Base-by-base conservation (phyloP, 2,888 invertebrate species). In the Dryocosmus kuriphilus region DNA sequence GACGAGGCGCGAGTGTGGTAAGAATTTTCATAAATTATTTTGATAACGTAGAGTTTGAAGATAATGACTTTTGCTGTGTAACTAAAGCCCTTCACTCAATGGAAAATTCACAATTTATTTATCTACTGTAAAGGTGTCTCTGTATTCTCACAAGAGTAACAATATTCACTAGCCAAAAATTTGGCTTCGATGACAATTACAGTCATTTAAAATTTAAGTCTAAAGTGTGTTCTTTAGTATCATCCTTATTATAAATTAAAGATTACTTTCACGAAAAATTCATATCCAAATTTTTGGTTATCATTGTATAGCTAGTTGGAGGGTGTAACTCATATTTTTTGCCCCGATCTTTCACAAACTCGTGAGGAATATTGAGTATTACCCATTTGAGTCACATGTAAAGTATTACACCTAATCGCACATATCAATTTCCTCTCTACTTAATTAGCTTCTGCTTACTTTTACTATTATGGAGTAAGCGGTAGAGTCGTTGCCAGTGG, bases 1-100 rank as follows among this genome's bases (percentile, higher is more conserved):
- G 97, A 60, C 94, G 97, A 80, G 97, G 97, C 77, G 95, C 97
- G 77, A 96, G 97, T 86, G 96, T 97, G 94, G 97, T 97, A 93
- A 95, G 96, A 92, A 77, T 71, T 82, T 79, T 62, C 57, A 63
- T 60, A 74, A 27, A 35, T 57, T 38, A 32, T 60, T 30, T 11
- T 71, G 9, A 30, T 19, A 30, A 38, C 24, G 77, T 77, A 77
- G 46, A 75, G n/a, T 32, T 41, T 11, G 30, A 51, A 32, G 30
- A 30, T 71, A 46, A 71, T 51, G 22, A 71, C 22, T 32, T 71
- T 55, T 71, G 16, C 30, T 51, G 51, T 51, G 14, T 30, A 71
- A 30, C 30, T 32, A 51, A 71, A 71, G 51, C 46, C 71, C 71
- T 71, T 71, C 51, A 71, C 32, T 71, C n/a, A 14, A 71, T 71